phyloP scores from a whole-genome alignment of 2,888 invertebrate species.

The Acanthosepion lycidas region DNA sequence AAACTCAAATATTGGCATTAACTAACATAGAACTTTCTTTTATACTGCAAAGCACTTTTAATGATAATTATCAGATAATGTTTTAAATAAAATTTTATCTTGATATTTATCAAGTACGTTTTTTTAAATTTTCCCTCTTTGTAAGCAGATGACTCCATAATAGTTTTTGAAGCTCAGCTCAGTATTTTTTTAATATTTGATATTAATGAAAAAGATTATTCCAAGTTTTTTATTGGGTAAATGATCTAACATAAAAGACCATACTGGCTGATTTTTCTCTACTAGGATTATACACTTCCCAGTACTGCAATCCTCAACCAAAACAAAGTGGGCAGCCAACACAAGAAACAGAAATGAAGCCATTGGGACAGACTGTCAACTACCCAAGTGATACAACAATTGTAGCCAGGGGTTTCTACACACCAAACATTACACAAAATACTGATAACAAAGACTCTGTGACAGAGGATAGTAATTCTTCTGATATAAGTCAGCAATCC shows the following conservation, averaged over 20 bases:
- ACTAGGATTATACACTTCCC: background rate
- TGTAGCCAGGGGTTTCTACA: background rate
- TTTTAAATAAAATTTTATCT: background rate
- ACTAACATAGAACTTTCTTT: background rate
- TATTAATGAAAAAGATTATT: background rate
- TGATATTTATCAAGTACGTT: background rate
- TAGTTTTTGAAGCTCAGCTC: background rate
- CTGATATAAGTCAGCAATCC: background rate
- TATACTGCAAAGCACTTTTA: background rate
- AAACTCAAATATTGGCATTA: background rate
- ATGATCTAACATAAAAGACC: background rate
- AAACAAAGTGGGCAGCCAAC: background rate
- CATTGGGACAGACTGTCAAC: slow-evolving; percentile 17
- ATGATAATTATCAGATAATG: background rate
- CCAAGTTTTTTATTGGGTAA: background rate
- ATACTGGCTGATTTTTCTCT: background rate
- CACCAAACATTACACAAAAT: slow-evolving; percentile 11
- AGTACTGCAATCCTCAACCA: background rate
- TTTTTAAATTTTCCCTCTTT: background rate
- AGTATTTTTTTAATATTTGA: background rate
- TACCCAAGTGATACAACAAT: slow-evolving; percentile 33
- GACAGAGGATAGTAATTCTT: slow-evolving; percentile 11
- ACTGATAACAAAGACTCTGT: background rate
- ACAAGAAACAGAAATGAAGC: background rate
- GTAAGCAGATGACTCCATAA: background rate